Evolutionary conservation across 1,140 invertebrate species (phyloP).

Genomic region (Limonius californicus): DNA sequence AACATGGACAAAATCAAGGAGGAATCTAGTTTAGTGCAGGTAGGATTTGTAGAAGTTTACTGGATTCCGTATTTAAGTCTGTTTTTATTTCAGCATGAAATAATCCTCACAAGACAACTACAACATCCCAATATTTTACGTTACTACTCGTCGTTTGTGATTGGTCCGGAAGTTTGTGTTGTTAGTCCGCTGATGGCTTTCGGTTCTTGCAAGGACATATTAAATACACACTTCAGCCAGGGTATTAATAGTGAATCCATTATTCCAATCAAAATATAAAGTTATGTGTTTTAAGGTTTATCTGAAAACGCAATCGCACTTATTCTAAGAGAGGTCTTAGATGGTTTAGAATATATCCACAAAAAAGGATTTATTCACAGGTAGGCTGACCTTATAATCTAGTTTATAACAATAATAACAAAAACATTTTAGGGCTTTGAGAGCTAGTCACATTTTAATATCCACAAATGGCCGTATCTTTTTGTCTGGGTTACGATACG

Average conservation of each 20-base stretch:
- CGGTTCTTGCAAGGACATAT: conserved; percentile 75
- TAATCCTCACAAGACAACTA: conserved; percentile 71
- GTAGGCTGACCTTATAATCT: no score
- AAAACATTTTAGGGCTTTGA: conserved; percentile 67
- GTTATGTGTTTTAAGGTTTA: conserved; percentile 51
- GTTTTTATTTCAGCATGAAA: conserved; percentile 57
- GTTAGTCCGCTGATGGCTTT: conserved; percentile 76
- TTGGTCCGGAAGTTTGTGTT: conserved; percentile 69
- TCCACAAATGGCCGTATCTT: conserved; percentile 64
- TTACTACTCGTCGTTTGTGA: conserved; percentile 70
- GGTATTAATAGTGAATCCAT: conserved; percentile 48
- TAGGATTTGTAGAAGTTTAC: conserved; percentile 31
- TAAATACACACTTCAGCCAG: conserved; percentile 71
- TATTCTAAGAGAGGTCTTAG: conserved; percentile 73
- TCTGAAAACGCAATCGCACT: conserved; percentile 77
- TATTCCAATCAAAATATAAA: not conserved
- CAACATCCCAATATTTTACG: conserved; percentile 74
- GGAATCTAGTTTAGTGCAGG: conserved; percentile 64
- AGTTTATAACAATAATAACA: conserved; percentile 17
- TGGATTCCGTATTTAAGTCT: conserved; percentile 17
- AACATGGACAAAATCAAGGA: conserved; percentile 67
- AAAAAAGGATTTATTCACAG: conserved; percentile 81
- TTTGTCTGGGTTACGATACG: conserved; percentile 74
- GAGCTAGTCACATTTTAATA: conserved; percentile 80
- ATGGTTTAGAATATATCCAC: conserved; percentile 81